Conservation (phyloP, 2,797 vertebrate genomes). For the Pantherophis alleghaniensis region DNA sequence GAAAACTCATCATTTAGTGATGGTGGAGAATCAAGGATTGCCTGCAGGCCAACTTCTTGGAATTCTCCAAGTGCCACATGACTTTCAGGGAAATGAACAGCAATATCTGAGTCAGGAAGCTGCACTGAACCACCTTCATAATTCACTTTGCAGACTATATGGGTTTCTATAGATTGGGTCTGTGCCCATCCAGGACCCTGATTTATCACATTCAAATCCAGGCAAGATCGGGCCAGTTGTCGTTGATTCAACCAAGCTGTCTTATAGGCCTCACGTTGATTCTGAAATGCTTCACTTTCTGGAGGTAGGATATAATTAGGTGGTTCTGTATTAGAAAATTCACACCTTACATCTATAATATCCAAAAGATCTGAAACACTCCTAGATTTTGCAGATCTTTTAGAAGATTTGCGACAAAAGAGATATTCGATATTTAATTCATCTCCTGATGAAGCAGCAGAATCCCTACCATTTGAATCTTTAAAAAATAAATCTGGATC, state of each 20-base stretch:
- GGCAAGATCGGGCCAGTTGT: conserved; percentile 89
- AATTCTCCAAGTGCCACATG: conserved; percentile 86
- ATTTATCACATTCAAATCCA: conserved; percentile 87
- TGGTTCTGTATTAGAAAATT: conserved; percentile 50
- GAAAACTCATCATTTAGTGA: conserved; percentile 86
- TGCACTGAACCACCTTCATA: conserved; percentile 86
- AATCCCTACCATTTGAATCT: conserved; percentile 76
- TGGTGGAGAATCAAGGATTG: conserved; percentile 86
- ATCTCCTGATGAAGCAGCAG: conserved; percentile 85
- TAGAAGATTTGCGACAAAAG: conserved; percentile 68
- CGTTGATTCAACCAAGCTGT: conserved; percentile 95
- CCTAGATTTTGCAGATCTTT: conserved; percentile 82
- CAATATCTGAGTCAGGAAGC: conserved; percentile 85
- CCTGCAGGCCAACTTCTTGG: conserved; percentile 88
- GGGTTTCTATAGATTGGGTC: conserved; percentile 87
- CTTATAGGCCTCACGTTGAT: conserved; percentile 92
- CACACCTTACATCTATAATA: conserved; percentile 72
- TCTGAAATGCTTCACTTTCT: conserved; percentile 85
- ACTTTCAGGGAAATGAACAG: conserved; percentile 84
- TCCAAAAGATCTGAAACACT: conserved; percentile 90
- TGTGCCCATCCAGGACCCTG: conserved; percentile 96
- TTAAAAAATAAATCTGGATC: conserved; percentile 71
- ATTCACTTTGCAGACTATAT: conserved; percentile 81
- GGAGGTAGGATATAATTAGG: conserved; percentile 73
- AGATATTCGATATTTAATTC: conserved; percentile 79